Evolutionary conservation across 2,113 vertebrate species (phyloP).

Genomic region (Centrocercus urophasianus): DNA sequence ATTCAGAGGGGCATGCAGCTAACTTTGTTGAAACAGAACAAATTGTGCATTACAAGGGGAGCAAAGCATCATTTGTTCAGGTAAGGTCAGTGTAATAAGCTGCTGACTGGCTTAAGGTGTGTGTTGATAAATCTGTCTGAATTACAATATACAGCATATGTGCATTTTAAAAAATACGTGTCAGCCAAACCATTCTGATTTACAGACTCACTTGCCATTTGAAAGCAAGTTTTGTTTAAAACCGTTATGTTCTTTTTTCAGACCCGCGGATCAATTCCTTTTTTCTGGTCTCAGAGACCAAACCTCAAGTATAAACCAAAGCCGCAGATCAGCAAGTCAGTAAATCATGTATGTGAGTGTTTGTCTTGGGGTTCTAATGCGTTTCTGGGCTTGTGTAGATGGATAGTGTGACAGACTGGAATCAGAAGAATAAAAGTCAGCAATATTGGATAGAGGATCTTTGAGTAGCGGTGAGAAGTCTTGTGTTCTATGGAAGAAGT

Average conservation of each 20-base stretch:
- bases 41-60: slow-evolving; percentile 88
- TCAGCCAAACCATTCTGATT: background rate
- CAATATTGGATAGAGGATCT: background rate
- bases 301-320: slow-evolving; percentile 96
- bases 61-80: slow-evolving; percentile 92
- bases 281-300: slow-evolving; percentile 97
- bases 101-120: background rate
- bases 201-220: too few relatives aligned
- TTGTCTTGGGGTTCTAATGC: background rate
- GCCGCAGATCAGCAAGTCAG: slow-evolving; percentile 94
- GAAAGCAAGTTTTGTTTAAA: background rate
- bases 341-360: slow-evolving; percentile 87
- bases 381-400: background rate
- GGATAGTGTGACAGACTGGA: background rate
- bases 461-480: background rate
- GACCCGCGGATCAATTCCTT: slow-evolving; percentile 95
- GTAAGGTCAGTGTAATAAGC: slow-evolving; percentile 21
- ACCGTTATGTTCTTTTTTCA: slow-evolving; percentile 57
- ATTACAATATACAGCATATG: background rate
- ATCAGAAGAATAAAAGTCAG: background rate
- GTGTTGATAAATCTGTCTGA: background rate
- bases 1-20: slow-evolving; percentile 96
- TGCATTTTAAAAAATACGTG: too few relatives aligned
- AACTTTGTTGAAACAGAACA: slow-evolving; percentile 98
- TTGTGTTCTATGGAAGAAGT: background rate